phyloP scores from a whole-genome alignment of 2,113 vertebrate genomes.

The Sylvietta virens region DNA sequence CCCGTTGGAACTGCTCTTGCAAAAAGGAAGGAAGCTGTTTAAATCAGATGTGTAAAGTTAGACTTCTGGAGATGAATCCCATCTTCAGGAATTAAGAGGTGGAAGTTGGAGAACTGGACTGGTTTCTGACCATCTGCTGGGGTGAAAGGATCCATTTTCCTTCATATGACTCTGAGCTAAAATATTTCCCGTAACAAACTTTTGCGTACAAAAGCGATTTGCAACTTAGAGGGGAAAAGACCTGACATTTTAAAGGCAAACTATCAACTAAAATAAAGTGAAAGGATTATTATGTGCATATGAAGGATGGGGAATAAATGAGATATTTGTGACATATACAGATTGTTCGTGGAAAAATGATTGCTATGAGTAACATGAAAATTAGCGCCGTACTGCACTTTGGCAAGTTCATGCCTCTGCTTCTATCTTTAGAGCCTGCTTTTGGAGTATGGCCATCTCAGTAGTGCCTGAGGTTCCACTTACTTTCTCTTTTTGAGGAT shows the following conservation, averaged over 20 bases:
- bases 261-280: conserved; percentile 46
- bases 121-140: neutral
- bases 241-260: conserved; percentile 59
- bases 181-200: neutral
- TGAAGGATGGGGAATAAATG: conserved; percentile 42
- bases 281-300: conserved; percentile 52
- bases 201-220: conserved; percentile 29
- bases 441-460: neutral
- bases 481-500: neutral
- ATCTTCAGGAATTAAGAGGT: neutral
- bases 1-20: neutral
- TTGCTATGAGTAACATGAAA: conserved; percentile 54
- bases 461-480: neutral
- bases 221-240: conserved; percentile 18
- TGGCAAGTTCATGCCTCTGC: conserved; percentile 5
- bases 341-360: conserved; percentile 43
- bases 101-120: neutral
- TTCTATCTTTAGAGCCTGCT: conserved; percentile 9
- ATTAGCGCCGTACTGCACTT: neutral
- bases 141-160: neutral
- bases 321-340: conserved; percentile 63
- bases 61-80: neutral
- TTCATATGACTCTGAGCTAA: neutral
- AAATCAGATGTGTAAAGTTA: neutral
- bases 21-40: neutral